phyloP scores from a whole-genome alignment of 2,888 invertebrate genomes.

The Cryptus armator region DNA sequence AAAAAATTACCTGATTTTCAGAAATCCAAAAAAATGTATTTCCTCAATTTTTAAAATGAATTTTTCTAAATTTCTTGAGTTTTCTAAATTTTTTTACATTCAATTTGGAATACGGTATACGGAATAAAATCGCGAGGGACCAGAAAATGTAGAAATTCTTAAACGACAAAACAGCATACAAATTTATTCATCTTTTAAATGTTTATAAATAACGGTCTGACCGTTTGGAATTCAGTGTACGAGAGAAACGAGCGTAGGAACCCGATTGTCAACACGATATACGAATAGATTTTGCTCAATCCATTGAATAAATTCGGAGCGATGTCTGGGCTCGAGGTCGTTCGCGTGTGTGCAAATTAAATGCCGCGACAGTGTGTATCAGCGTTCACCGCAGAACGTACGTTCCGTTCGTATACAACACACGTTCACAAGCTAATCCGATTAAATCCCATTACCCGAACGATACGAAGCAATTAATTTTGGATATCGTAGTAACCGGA shows the following conservation, averaged over 20 bases:
- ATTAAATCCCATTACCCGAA: constrained; percentile 76
- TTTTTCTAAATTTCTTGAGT: too few species aligned
- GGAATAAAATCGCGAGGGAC: too few species aligned
- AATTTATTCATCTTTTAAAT: background rate
- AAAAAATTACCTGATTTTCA: too few species aligned
- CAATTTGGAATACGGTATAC: too few species aligned
- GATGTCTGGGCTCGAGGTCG: constrained; percentile 61
- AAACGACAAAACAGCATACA: too few species aligned
- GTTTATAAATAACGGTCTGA: background rate
- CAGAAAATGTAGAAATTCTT: too few species aligned
- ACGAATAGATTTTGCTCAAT: constrained; percentile 29
- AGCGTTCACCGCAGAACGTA: constrained; percentile 37
- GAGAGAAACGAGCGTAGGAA: constrained; percentile 48
- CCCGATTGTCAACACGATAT: constrained; percentile 47
- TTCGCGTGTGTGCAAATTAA: background rate
- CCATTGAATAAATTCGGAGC: constrained; percentile 76
- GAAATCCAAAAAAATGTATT: too few species aligned
- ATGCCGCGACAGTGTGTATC: constrained; percentile 53
- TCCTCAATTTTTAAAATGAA: too few species aligned
- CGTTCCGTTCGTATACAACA: constrained; percentile 66
- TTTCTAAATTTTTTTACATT: too few species aligned
- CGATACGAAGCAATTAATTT: constrained; percentile 76
- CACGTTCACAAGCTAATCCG: constrained; percentile 75
- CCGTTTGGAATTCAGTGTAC: constrained; percentile 3
- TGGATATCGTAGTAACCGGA: constrained; percentile 69